These are phyloP conservation scores for Escarpia spicata DNA, from an alignment of 2,888 invertebrate species.

Conservation along the genomic window DNA sequence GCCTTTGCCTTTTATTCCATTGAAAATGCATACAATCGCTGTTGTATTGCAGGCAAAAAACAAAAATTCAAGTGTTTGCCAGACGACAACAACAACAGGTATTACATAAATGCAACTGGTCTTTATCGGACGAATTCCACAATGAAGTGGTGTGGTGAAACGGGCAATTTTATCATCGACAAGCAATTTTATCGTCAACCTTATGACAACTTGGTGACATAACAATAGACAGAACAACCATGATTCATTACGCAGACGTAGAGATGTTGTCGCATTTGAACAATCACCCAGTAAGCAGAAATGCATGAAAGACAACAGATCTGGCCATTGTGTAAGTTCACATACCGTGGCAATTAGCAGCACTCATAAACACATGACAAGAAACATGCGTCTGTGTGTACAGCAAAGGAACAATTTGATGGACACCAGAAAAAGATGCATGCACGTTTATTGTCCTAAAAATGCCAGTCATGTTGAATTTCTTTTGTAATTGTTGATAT, in stretches of 20 bases:
- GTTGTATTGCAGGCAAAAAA: background rate
- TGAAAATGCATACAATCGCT: background rate
- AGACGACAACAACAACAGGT: background rate
- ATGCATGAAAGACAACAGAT: background rate
- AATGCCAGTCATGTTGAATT: background rate
- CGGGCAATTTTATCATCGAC: background rate
- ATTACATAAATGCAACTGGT: conserved; percentile 12
- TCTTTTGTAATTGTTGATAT: background rate
- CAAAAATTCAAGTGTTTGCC: background rate
- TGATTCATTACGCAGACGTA: background rate
- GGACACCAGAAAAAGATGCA: background rate
- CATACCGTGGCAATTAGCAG: background rate
- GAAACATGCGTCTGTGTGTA: background rate
- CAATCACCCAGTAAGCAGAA: background rate
- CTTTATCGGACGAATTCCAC: background rate
- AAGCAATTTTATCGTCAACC: background rate
- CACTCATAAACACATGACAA: background rate
- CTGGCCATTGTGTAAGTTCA: background rate
- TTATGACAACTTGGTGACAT: background rate
- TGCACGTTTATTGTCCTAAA: background rate
- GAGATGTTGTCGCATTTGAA: background rate
- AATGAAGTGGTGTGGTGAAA: background rate
- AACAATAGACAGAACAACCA: background rate
- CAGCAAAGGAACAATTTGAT: background rate
- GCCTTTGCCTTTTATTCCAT: background rate